Evolutionary conservation across 2,113 vertebrate species (phyloP).

Genomic region (Trichomycterus rosablanca): DNA sequence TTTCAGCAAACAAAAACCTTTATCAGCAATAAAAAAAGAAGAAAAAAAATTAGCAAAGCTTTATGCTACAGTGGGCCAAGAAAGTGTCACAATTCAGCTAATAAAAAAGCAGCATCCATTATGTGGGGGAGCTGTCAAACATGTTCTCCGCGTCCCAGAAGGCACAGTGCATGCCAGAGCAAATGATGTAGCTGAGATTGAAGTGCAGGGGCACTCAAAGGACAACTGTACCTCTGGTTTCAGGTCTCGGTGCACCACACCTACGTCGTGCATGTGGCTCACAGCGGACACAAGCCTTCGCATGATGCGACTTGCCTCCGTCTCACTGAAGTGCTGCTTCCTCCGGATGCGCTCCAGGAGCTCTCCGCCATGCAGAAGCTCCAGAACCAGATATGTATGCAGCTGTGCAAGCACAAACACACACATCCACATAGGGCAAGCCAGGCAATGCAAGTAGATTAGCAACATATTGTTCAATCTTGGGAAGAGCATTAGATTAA

Average conservation of each 20-base stretch:
- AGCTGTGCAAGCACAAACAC: conserved; percentile 67
- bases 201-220: background rate
- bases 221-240: conserved; percentile 84
- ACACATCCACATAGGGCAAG: conserved; percentile 22
- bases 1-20: background rate
- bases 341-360: conserved; percentile 90
- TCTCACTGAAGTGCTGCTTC: conserved; percentile 94
- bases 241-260: conserved; percentile 92
- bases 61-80: background rate
- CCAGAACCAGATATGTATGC: conserved; percentile 92
- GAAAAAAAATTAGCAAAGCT: background rate
- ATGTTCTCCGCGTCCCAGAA: background rate
- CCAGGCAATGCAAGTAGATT: background rate
- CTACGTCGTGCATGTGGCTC: conserved; percentile 97
- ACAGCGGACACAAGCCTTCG: conserved; percentile 90
- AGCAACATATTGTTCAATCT: background rate
- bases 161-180: background rate
- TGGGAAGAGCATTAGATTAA: background rate
- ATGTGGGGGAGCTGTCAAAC: conserved; percentile 9
- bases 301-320: conserved; percentile 94
- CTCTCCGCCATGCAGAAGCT: conserved; percentile 89
- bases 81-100: too few species aligned
- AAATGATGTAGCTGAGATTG: too few species aligned
- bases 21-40: background rate
- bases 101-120: too few species aligned